Evolutionary conservation across 2,888 invertebrate genomes (phyloP).

Genomic region (Drosophila testacea): DNA sequence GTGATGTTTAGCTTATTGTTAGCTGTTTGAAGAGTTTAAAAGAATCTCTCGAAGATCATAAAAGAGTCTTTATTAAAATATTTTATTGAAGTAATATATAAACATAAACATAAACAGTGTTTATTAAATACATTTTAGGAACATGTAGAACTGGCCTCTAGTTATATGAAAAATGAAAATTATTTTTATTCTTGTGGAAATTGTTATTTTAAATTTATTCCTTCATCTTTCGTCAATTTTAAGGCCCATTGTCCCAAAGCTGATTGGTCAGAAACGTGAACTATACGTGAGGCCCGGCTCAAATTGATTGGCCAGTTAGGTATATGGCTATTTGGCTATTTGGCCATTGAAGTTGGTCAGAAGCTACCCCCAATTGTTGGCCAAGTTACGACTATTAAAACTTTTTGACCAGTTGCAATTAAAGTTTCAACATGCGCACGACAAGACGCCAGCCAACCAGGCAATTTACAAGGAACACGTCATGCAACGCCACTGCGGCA

Average conservation of each 20-base stretch:
- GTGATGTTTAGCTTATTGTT: not conserved
- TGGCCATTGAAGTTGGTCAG: conserved; percentile 26
- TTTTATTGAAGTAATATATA: not conserved
- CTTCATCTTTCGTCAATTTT: too few relatives aligned
- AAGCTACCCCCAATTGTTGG: not conserved
- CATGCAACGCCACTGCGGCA: conserved; percentile 72
- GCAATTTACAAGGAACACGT: conserved; percentile 67
- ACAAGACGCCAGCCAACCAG: conserved; percentile 36
- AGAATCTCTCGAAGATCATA: not conserved
- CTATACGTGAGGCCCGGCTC: not conserved
- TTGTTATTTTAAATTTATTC: too few relatives aligned
- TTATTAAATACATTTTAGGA: too few relatives aligned
- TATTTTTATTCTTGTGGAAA: not conserved
- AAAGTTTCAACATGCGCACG: conserved; percentile 61
- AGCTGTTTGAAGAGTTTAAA: not conserved
- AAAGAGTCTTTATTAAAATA: not conserved
- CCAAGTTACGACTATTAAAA: conserved; percentile 49
- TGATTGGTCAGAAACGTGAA: conserved; percentile 29
- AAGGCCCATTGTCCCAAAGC: not conserved
- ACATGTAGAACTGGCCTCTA: too few relatives aligned
- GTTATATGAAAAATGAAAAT: too few relatives aligned
- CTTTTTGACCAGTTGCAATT: conserved; percentile 81
- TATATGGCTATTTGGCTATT: conserved; percentile 3
- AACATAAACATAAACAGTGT: too few relatives aligned
- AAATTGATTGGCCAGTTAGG: conserved; percentile 20